A percentile compares a stretch with the other conserved stretches of the same genome.
Conservation (phyloP, 2,113 vertebrate species). For the Ctenomys sociabilis region DNA sequence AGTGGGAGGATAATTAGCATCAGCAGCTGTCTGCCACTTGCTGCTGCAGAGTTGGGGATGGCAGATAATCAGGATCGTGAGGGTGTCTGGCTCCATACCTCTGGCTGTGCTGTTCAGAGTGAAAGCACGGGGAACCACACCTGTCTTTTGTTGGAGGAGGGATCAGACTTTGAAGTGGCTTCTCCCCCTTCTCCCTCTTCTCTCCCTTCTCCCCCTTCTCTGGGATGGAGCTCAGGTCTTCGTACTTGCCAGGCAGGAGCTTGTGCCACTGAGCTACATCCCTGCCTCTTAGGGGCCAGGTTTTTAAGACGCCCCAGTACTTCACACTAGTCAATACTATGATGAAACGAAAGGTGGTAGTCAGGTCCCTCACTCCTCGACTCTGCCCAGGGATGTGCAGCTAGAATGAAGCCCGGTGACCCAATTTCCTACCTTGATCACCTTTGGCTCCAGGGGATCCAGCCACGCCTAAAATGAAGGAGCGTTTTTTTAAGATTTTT, state of each 20-base stretch:
- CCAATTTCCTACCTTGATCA: slow-evolving; percentile 80
- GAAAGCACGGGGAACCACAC: not conserved
- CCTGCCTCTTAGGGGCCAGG: not conserved
- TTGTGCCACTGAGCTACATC: no score
- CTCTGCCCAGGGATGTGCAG: not conserved
- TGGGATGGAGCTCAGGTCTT: no score
- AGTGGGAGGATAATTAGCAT: not conserved
- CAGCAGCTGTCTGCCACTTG: not conserved
- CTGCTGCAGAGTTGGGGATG: not conserved
- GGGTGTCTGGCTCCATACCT: accelerated
- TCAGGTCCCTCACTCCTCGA: not conserved
- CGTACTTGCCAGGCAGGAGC: no score
- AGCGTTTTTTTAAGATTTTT: not conserved
- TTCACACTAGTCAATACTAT: not conserved
- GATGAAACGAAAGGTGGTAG: not conserved
- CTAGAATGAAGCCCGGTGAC: not conserved
- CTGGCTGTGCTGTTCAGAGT: no score
- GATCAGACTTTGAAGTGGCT: not conserved
- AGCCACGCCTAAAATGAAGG: slow-evolving; percentile 77
- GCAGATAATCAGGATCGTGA: not conserved
- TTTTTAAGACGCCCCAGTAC: not conserved
- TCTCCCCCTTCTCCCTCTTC: no score
- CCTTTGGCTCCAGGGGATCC: slow-evolving; percentile 84
- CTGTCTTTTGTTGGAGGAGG: accelerated
- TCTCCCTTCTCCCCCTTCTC: no score